Base-by-base conservation (phyloP, 2,888 invertebrate species). In the Melipona beecheii region DNA sequence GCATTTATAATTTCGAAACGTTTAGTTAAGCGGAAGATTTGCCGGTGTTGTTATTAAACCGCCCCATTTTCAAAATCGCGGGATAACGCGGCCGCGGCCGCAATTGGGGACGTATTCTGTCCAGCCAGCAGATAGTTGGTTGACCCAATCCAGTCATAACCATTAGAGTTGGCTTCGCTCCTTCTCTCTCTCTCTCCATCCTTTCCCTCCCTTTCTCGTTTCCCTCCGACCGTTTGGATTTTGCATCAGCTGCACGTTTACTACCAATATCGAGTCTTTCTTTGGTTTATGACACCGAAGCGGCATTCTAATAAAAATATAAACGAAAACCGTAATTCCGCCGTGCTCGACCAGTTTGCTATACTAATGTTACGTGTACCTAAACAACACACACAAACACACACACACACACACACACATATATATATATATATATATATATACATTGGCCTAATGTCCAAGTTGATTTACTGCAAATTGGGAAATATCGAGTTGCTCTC, bases 71-170 rank as follows among this genome's bases (percentile, higher is more conserved):
- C 68, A 49, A 75, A 87, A 83, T 86, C 78, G 77, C 43, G 60
- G 58, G 62, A 81, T 87, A 87, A 88, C 83, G 75, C 78, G 69
- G 77, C 70, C 71, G 36, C 36, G 49, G 36, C 56, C 70, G 82
- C 81, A 89, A 86, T 87, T 60, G 75, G 11, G 82, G 69, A 83
- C 75, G 71, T 58, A 75, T 78, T 80, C 70, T 76, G 74, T 82
- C 81, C 81, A 68, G 54, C 31, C 54, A 78, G 75, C 73, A 75
- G 75, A 81, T 79, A 76, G 81, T 81, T 77, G 81, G 79, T 81
- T 78, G 75, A 80, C 75, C 87, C 75, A 78, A 87, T 82, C 81
- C 73, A 75, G 77, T 82, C 86, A 82, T 87, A 87, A 87, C 84
- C 81, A 71, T 86, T 84, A 84, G 66, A 86, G 75, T 52, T 75